These are phyloP conservation scores for Plagodis dolabraria DNA, from an alignment of 2,888 invertebrate species.

Conservation along the genomic window DNA sequence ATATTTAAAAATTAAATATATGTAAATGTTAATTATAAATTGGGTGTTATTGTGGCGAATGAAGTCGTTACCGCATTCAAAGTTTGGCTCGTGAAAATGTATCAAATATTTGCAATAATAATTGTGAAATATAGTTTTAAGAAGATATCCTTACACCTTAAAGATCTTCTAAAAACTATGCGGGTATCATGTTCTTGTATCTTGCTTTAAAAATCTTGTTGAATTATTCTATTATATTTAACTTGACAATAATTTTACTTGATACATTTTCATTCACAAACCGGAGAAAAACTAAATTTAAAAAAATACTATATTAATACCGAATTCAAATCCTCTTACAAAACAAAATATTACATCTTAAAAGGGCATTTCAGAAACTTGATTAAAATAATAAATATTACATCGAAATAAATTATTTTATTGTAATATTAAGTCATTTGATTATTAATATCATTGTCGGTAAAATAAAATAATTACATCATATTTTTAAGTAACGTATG, in stretches of 20 bases:
- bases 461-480: slow-evolving; percentile 48
- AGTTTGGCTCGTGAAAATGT: no score
- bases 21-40: no score
- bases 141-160: no score
- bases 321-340: slow-evolving; percentile 12
- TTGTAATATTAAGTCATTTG: not conserved
- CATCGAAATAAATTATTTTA: slow-evolving; percentile 2
- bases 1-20: no score
- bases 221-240: no score
- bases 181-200: no score
- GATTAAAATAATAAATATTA: slow-evolving; percentile 1
- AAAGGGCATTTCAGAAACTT: slow-evolving; percentile 1
- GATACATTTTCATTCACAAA: slow-evolving; percentile 9
- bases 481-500: slow-evolving; percentile 50
- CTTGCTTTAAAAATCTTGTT: no score
- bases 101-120: no score
- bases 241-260: not conserved
- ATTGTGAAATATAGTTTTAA: no score
- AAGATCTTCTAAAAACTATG: no score
- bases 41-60: no score
- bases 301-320: slow-evolving; percentile 6
- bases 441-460: slow-evolving; percentile 1
- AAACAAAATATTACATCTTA: slow-evolving; percentile 31
- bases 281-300: slow-evolving; percentile 7
- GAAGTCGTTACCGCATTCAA: no score